Percentiles rank a stretch among this genome's conserved stretches.
These are phyloP conservation scores for Calliphora vomitoria DNA, from an alignment of 2,888 invertebrate species.

Conservation along the genomic window DNA sequence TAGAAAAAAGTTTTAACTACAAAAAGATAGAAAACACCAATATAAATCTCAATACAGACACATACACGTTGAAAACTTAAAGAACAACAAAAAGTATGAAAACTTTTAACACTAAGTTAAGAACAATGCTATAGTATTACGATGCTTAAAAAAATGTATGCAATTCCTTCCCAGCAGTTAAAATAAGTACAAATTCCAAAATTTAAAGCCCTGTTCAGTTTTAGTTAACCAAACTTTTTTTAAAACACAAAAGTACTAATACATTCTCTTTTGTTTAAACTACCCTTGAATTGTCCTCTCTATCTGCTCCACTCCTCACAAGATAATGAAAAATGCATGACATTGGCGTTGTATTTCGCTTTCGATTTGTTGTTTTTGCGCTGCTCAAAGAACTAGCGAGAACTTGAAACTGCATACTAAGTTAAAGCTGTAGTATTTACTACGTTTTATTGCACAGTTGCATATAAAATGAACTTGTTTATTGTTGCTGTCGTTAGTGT, in stretches of 20 bases:
- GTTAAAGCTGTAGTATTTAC: constrained; percentile 26
- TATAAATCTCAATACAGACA: background rate
- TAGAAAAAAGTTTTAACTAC: background rate
- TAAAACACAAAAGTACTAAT: background rate
- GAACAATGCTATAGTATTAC: background rate
- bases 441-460: constrained; percentile 37
- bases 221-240: background rate
- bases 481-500: background rate
- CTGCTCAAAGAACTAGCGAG: background rate
- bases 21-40: background rate
- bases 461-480: constrained; percentile 36
- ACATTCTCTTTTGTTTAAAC: background rate
- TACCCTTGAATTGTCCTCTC: background rate
- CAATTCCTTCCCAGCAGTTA: too few relatives aligned
- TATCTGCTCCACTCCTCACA: background rate
- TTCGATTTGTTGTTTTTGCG: background rate
- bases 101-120: background rate
- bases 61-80: background rate
- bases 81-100: background rate
- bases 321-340: constrained; percentile 9
- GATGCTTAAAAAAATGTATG: background rate
- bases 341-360: background rate
- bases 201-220: too few relatives aligned
- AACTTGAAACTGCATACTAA: constrained; percentile 40
- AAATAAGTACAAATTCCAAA: too few relatives aligned